A percentile compares a stretch with the other conserved stretches of the same genome.
Evolutionary conservation across 2,797 vertebrate genomes (phyloP).

Genomic region (Alca torda): DNA sequence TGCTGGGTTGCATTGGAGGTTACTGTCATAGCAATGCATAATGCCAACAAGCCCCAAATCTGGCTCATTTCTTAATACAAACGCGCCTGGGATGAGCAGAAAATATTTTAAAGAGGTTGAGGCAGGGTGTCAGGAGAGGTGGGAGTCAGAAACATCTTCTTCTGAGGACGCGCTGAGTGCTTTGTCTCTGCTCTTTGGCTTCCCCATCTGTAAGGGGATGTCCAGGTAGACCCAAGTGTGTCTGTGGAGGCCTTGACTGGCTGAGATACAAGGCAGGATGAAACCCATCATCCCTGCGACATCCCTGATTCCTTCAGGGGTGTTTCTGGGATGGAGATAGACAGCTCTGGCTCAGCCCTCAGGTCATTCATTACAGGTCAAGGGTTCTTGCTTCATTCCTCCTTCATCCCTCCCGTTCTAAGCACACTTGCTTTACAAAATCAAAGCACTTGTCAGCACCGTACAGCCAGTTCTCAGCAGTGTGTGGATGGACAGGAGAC

Average conservation of each 20-base stretch:
- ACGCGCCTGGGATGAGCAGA: background rate
- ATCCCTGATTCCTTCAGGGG: background rate
- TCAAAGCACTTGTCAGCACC: background rate
- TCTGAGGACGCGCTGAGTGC: background rate
- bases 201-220: background rate
- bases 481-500: background rate
- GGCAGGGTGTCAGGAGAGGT: background rate
- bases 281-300: fast-evolving
- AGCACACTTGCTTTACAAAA: background rate
- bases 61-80: background rate
- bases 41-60: background rate
- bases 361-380: too few relatives aligned
- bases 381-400: background rate
- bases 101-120: background rate
- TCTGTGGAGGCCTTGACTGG: background rate
- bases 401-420: background rate
- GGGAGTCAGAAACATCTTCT: background rate
- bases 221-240: background rate
- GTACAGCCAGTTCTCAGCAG: fast-evolving
- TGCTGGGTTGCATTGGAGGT: background rate
- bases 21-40: background rate
- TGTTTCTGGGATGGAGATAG: background rate
- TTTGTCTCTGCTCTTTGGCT: background rate
- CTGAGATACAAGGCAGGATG: background rate
- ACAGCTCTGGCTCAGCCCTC: background rate